Evolutionary conservation across 2,888 invertebrate species (phyloP), one percentile per base, ranked within the genome.

Genomic region (Dasysyrphus albostriatus): DNA sequence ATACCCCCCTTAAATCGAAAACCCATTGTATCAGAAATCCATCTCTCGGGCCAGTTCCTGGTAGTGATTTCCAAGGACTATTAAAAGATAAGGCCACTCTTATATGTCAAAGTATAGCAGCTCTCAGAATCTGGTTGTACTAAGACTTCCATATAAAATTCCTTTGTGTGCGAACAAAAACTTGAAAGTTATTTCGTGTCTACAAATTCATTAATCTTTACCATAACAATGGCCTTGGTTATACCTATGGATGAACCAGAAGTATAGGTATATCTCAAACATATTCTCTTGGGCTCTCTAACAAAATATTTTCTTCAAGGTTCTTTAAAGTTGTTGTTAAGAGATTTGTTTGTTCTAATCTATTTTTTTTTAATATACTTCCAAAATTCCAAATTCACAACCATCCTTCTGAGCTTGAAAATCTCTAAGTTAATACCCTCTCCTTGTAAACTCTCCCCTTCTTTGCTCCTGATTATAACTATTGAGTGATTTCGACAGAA

Each of bases 401-500:
- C 6, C 37, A 19, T 19, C 10, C 59, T 61, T 12, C 2, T 39
- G 24, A 29, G 42, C 63, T 63, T n/a, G 9, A 63, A 63, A 63
- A 44, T 16, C 16, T 16, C n/a, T 2, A 32, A 44, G 44, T 63
- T 42, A 61, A 42, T 61, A 42, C 42, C 61, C 42, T 61, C 2
- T 61, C 29, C 8, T 42, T 39, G 14, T 12, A 39, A 59, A 14
- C 37, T 59, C 61, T 39, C 24, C 24, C 24, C 19, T 59, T 3
- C 9, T 29, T 42, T 19, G 7, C 12, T 8, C 8, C 39, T 61
- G 42, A 61, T 42, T 61, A 37, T 19, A 12, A 39, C 39, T 39
- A 61, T 61, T 61, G 61, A 61, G 16, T 14, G 61, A 61, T 6
- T 39, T 42, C 42, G 42, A 42, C 24, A 61, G 29, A 61, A 24